A percentile compares a stretch with the other conserved stretches of the same genome.
Evolutionary conservation across 2,113 vertebrate species (phyloP).

Genomic region (Apteryx mantelli): DNA sequence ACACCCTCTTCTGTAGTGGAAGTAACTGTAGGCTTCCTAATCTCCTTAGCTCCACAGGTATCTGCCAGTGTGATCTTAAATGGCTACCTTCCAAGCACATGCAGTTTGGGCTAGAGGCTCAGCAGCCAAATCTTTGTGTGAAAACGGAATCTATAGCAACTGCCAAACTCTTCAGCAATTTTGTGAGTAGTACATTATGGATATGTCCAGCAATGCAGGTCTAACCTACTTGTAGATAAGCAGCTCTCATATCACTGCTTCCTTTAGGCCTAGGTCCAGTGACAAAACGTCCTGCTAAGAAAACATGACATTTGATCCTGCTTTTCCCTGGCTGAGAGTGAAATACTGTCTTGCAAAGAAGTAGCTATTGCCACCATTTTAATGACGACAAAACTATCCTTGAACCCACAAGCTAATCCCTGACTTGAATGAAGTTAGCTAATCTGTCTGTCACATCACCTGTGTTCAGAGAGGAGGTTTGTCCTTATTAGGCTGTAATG

Average conservation of each 20-base stretch:
- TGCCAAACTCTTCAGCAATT: not conserved
- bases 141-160: not conserved
- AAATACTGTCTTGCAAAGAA: not conserved
- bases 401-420: not conserved
- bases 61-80: not conserved
- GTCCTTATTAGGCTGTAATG: not conserved
- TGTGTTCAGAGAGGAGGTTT: not conserved
- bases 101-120: not conserved
- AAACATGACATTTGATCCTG: slow-evolving; percentile 3
- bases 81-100: not conserved
- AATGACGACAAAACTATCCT: not conserved
- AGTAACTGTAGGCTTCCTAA: not conserved
- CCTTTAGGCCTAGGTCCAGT: not conserved
- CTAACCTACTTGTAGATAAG: not conserved
- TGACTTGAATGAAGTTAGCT: not conserved
- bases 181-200: rapidly evolving
- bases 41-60: not conserved
- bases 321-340: not conserved
- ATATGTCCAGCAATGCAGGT: rapidly evolving
- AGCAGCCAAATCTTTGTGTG: not conserved
- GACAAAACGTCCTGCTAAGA: slow-evolving; percentile 33
- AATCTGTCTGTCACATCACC: not conserved
- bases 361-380: not conserved
- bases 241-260: not conserved
- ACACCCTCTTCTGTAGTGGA: not conserved